A percentile compares a stretch with the other conserved stretches of the same genome.
Conservation (phyloP, 2,113 vertebrate species). For the Centropristis striata region DNA sequence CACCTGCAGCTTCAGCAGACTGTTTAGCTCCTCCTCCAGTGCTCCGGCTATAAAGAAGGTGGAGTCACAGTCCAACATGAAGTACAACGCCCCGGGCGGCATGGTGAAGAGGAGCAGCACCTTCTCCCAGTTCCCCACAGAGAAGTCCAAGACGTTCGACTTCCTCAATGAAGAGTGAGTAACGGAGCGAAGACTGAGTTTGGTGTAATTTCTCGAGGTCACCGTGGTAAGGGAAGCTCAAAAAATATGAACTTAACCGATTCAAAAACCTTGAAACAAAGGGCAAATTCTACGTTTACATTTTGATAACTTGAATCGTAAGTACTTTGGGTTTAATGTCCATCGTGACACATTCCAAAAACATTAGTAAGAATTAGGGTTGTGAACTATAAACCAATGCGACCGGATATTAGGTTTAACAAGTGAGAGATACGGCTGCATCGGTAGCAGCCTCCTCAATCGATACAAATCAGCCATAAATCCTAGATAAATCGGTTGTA, state of each 20-base stretch:
- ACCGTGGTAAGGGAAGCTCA: not conserved
- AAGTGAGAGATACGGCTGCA: too few species aligned
- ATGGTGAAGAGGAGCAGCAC: constrained; percentile 86
- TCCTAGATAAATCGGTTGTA: too few species aligned
- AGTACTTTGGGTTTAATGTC: not conserved
- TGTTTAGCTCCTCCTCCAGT: constrained; percentile 94
- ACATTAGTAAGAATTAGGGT: too few species aligned
- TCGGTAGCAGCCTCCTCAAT: too few species aligned
- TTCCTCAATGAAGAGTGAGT: constrained; percentile 98
- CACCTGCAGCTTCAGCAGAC: constrained; percentile 93
- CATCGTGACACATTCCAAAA: not conserved
- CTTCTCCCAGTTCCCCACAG: constrained; percentile 96
- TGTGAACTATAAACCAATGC: too few species aligned
- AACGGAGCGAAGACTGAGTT: not conserved
- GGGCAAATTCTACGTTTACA: not conserved
- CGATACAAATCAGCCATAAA: too few species aligned
- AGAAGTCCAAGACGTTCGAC: constrained; percentile 92
- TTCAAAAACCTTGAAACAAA: not conserved
- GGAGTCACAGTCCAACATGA: constrained; percentile 92
- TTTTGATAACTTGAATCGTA: too few species aligned
- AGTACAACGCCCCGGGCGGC: constrained; percentile 91
- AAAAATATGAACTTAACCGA: not conserved
- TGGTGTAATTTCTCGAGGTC: not conserved
- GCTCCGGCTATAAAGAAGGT: constrained; percentile 88
- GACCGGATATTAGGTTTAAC: too few species aligned